Conservation (phyloP, 2,888 invertebrate genomes). For the Tanaodytes sp. region DNA sequence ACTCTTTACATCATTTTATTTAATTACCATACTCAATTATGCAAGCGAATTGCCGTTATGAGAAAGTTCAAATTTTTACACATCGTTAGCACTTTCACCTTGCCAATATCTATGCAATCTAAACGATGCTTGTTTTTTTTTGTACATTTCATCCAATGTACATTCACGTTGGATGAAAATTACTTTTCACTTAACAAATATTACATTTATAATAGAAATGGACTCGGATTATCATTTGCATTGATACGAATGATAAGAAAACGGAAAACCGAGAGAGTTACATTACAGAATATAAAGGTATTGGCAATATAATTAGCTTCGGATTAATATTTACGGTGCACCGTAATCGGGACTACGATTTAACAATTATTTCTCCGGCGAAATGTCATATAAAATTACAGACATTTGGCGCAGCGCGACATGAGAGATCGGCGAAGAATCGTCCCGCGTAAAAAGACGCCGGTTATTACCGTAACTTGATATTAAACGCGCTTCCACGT, state of each 20-base stretch:
- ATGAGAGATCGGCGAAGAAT: constrained; percentile 20
- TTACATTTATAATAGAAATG: too few species aligned
- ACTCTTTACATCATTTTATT: constrained; percentile 25
- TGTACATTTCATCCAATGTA: too few species aligned
- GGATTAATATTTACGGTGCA: constrained; percentile 1
- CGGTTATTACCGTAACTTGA: constrained; percentile 47
- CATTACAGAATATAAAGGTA: too few species aligned
- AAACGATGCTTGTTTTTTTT: constrained; percentile 4
- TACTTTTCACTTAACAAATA: too few species aligned
- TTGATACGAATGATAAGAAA: too few species aligned
- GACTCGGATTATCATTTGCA: too few species aligned
- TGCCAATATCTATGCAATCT: constrained; percentile 15
- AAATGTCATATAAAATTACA: constrained; percentile 41
- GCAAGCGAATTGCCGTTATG: constrained; percentile 32
- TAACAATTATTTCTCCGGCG: constrained; percentile 22
- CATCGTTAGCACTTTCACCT: constrained; percentile 30
- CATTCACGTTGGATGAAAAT: too few species aligned
- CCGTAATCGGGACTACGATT: constrained; percentile 3
- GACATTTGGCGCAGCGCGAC: constrained; percentile 23
- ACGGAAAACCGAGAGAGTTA: too few species aligned
- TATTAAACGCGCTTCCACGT: constrained; percentile 52
- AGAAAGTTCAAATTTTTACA: constrained; percentile 40
- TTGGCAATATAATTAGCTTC: too few species aligned
- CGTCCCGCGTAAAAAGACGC: constrained; percentile 41
- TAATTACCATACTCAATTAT: constrained; percentile 36